A percentile compares a stretch with the other conserved stretches of the same genome.
Conservation (phyloP, 2,113 vertebrate species). For the Nycticryphes semicollaris region DNA sequence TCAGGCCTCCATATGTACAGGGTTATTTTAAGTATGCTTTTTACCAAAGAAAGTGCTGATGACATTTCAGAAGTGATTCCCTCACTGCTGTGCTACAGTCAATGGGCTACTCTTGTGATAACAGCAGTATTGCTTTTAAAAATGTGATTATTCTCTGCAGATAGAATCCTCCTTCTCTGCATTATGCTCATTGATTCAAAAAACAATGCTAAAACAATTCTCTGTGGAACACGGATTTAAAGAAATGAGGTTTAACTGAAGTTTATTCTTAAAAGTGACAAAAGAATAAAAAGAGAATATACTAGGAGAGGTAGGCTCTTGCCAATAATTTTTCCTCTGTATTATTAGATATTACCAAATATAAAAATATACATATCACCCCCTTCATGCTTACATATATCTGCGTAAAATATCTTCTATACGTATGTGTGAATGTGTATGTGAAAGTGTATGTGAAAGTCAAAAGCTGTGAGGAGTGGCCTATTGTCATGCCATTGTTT, state of each 20-base stretch:
- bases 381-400: background rate
- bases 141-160: background rate
- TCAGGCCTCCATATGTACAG: background rate
- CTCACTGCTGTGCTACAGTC: background rate
- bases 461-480: background rate
- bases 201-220: background rate
- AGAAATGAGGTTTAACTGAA: background rate
- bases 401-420: background rate
- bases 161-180: background rate
- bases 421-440: background rate
- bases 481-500: background rate
- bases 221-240: rapidly evolving
- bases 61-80: constrained; percentile 26
- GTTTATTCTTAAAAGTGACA: background rate
- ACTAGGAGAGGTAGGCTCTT: background rate
- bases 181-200: background rate
- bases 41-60: background rate
- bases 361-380: background rate
- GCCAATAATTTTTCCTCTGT: background rate
- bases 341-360: background rate
- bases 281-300: background rate
- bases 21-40: background rate
- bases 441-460: background rate
- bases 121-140: background rate
- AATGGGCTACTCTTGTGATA: constrained; percentile 9